These are phyloP conservation scores for Ectemnius lituratus DNA, from an alignment of 2,888 invertebrate species.

Conservation along the genomic window DNA sequence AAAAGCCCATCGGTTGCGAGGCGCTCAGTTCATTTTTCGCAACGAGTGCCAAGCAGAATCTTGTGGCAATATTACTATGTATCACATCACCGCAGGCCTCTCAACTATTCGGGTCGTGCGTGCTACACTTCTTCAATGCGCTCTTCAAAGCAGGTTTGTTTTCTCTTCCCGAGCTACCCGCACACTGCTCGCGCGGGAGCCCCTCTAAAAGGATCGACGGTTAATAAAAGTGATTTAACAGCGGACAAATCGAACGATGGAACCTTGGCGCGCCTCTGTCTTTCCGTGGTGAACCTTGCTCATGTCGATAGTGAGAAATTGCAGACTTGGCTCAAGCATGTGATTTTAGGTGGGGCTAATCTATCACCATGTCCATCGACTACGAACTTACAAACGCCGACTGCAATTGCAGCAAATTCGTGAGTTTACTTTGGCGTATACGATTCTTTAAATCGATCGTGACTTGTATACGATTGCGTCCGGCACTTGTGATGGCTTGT, in stretches of 20 bases:
- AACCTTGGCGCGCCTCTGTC: conserved; percentile 83
- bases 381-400: conserved; percentile 80
- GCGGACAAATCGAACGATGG: conserved; percentile 48
- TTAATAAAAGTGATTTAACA: not conserved
- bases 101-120: conserved; percentile 85
- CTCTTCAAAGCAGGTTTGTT: conserved; percentile 79
- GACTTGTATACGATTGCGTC: conserved; percentile 17
- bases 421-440: conserved; percentile 16
- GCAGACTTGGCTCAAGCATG: conserved; percentile 83
- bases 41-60: conserved; percentile 82
- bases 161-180: not conserved
- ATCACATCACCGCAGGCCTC: conserved; percentile 87
- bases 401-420: conserved; percentile 76
- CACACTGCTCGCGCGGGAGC: not conserved
- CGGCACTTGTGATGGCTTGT: not conserved
- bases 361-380: conserved; percentile 78
- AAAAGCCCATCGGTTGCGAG: conserved; percentile 88
- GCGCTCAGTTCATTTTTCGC: conserved; percentile 91
- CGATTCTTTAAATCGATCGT: not conserved
- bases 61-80: conserved; percentile 89
- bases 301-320: conserved; percentile 82
- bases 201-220: no score
- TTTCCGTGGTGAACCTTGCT: conserved; percentile 83
- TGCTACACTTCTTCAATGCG: conserved; percentile 89
- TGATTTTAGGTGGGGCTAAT: conserved; percentile 81